Evolutionary conservation across 1,140 invertebrate genomes (phyloP).

Genomic region (Camponotus pennsylvanicus): DNA sequence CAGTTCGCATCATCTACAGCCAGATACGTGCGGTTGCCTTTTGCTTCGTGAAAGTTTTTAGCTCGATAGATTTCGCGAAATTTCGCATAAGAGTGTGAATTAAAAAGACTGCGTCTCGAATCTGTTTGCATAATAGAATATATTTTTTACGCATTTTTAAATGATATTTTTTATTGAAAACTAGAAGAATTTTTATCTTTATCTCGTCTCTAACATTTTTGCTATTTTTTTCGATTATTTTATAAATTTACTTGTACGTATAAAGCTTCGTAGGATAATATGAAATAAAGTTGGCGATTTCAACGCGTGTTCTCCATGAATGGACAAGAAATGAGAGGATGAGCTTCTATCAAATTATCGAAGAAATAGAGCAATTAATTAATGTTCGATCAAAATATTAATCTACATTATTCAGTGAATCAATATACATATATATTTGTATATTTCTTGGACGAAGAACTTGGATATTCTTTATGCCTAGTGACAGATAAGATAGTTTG

Average conservation of each 20-base stretch:
- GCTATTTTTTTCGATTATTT: neutral
- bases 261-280: neutral
- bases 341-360: neutral
- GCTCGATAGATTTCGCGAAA: neutral
- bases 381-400: neutral
- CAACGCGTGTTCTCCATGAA: neutral
- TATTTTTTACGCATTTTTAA: neutral
- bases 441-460: too few relatives aligned
- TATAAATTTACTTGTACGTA: neutral
- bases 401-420: neutral
- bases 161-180: neutral
- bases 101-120: neutral
- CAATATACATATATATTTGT: neutral
- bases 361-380: neutral
- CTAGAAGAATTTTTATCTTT: neutral
- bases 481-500: neutral
- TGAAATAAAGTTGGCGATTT: slow-evolving; percentile 11
- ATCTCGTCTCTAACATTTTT: neutral
- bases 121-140: neutral
- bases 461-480: neutral
- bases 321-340: neutral
- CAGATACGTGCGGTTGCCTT: neutral
- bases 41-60: slow-evolving; percentile 30
- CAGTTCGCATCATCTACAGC: neutral
- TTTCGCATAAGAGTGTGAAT: slow-evolving; percentile 23